Conservation (phyloP, 2,113 vertebrate genomes). For the Rhegmatorhina hoffmannsi region DNA sequence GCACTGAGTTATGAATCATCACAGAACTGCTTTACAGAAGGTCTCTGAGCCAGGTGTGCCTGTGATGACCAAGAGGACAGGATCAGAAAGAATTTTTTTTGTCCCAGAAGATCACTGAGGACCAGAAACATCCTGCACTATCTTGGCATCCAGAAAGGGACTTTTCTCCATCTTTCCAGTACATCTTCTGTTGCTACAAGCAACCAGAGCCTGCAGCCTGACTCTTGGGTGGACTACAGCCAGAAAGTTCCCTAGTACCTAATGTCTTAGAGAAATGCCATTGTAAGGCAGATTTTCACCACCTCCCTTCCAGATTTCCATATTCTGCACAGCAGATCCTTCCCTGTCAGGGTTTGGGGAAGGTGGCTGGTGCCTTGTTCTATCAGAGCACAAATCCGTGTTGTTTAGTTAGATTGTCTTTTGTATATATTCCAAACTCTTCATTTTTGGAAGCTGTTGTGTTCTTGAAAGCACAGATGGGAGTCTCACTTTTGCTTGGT, state of each 20-base stretch:
- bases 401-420: background rate
- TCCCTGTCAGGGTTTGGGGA: background rate
- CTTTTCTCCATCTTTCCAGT: background rate
- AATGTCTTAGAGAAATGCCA: slow-evolving; percentile 2
- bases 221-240: slow-evolving; percentile 40
- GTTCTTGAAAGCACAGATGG: slow-evolving; percentile 19
- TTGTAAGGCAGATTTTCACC: slow-evolving; percentile 41
- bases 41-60: background rate
- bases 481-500: slow-evolving; percentile 20
- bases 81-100: background rate
- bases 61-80: background rate
- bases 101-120: background rate
- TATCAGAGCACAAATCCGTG: background rate
- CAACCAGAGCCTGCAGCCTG: slow-evolving; percentile 43
- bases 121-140: background rate
- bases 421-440: background rate
- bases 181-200: slow-evolving; percentile 44
- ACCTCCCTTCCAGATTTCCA: slow-evolving; percentile 29
- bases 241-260: slow-evolving; percentile 23
- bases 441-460: background rate
- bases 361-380: background rate
- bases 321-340: background rate
- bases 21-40: background rate
- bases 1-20: background rate
- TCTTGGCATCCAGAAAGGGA: background rate